Evolutionary conservation across 92 coral and sea anemone species (phyloP).

Genomic region (Parazoanthus darwini): DNA sequence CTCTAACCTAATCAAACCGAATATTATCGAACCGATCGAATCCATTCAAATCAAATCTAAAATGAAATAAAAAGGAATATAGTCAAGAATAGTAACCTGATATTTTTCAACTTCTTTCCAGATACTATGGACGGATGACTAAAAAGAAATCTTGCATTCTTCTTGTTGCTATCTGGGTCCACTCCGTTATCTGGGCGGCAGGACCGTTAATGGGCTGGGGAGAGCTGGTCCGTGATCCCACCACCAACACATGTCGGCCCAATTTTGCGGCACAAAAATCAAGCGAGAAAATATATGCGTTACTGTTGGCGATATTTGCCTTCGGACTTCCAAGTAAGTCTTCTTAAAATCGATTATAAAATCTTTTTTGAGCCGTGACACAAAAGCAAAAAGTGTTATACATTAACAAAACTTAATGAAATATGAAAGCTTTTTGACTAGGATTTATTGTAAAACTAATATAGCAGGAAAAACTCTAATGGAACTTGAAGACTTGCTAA

Average conservation of each 20-base stretch:
- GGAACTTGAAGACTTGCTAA: no score
- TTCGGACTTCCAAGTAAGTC: conserved; percentile 45
- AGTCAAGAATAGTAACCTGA: not conserved
- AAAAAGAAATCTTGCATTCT: conserved; percentile 43
- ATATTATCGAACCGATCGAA: no score
- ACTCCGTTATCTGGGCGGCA: conserved; percentile 58
- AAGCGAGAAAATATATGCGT: conserved; percentile 31
- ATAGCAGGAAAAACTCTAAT: no score
- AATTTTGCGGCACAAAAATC: conserved; percentile 49
- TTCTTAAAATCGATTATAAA: not conserved
- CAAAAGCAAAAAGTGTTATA: no score
- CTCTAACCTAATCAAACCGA: no score
- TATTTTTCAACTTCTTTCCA: conserved; percentile 3
- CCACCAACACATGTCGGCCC: conserved; percentile 62
- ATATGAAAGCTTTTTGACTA: no score
- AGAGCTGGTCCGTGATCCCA: conserved; percentile 47
- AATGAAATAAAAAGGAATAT: no score
- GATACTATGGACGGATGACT: conserved; percentile 62
- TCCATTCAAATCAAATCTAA: no score
- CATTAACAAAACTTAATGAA: no score
- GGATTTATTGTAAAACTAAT: no score
- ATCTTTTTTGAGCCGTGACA: no score
- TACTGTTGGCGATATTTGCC: conserved; percentile 42
- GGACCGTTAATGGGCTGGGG: conserved; percentile 61
- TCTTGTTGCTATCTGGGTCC: conserved; percentile 48